Percentiles rank a stretch among this genome's conserved stretches.
These are phyloP conservation scores for Grallaria varia DNA, from an alignment of 2,113 vertebrate genomes.

Conservation along the genomic window DNA sequence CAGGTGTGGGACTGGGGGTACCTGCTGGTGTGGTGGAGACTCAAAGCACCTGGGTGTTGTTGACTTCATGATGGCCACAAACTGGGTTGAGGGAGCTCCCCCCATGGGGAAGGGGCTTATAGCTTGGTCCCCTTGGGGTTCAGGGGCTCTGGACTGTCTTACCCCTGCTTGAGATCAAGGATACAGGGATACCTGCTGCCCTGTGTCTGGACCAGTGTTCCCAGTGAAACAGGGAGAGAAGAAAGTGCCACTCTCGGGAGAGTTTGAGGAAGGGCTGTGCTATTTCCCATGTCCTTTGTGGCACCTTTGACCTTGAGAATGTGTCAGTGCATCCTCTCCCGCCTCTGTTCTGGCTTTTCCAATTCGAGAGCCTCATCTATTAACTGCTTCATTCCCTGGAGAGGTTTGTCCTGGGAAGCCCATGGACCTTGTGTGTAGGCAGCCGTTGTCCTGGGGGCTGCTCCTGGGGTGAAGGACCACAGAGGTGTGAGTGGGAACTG, in stretches of 20 bases:
- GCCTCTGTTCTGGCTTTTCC: not conserved
- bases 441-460: accelerated
- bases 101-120: not conserved
- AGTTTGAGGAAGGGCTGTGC: not conserved
- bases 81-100: not conserved
- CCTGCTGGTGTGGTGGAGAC: not conserved
- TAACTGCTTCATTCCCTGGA: not conserved
- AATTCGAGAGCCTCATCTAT: not conserved
- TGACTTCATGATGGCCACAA: not conserved
- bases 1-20: accelerated
- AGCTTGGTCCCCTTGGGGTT: not conserved
- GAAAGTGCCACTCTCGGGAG: not conserved
- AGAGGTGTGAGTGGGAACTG: not conserved
- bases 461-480: not conserved
- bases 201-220: not conserved
- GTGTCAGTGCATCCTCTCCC: not conserved
- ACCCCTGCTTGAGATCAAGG: not conserved
- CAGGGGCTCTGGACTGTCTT: not conserved
- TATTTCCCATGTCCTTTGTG: not conserved
- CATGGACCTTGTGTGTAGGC: not conserved
- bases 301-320: not conserved
- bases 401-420: not conserved
- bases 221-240: not conserved
- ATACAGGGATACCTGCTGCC: accelerated
- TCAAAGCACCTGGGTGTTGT: accelerated